Evolutionary conservation across 2,113 vertebrate genomes (phyloP).

Genomic region (Gasterosteus nipponicus): DNA sequence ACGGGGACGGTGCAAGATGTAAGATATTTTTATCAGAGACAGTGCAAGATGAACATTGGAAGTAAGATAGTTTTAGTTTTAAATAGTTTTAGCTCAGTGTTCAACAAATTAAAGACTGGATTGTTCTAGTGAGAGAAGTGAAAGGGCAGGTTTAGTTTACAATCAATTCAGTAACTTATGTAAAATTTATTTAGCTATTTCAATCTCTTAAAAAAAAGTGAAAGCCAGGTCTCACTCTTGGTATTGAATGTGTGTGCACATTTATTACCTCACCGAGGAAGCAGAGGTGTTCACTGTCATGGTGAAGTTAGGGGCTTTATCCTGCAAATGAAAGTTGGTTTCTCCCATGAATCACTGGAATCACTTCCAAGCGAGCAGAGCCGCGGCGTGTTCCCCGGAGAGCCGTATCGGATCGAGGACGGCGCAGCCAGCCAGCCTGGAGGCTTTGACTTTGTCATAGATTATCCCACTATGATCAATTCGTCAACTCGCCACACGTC

Average conservation of each 20-base stretch:
- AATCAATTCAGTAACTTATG: background rate
- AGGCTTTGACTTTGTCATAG: slow-evolving; percentile 48
- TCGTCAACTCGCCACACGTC: slow-evolving; percentile 43
- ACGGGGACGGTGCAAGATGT: background rate
- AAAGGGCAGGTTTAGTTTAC: background rate
- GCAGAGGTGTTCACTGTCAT: slow-evolving; percentile 20
- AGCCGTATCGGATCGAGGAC: slow-evolving; percentile 41
- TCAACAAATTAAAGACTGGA: too few relatives aligned
- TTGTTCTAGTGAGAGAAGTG: background rate
- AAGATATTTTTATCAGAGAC: background rate
- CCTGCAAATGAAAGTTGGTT: slow-evolving; percentile 34
- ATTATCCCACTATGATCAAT: slow-evolving; percentile 57
- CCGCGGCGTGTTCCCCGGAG: slow-evolving; percentile 25
- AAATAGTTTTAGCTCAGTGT: slow-evolving; percentile 6
- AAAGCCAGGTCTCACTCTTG: slow-evolving; percentile 38
- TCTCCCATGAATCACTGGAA: slow-evolving; percentile 26
- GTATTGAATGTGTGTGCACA: slow-evolving; percentile 21
- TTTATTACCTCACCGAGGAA: slow-evolving; percentile 4
- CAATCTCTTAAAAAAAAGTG: background rate
- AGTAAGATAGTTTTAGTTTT: too few relatives aligned
- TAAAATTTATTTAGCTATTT: background rate
- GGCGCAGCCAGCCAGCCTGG: slow-evolving; percentile 35
- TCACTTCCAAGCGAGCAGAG: slow-evolving; percentile 15
- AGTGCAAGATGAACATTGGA: background rate
- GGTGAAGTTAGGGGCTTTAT: slow-evolving; percentile 6